phyloP scores from a whole-genome alignment of 35 echinoderm and acorn worm genomes.

The Lytechinus pictus region DNA sequence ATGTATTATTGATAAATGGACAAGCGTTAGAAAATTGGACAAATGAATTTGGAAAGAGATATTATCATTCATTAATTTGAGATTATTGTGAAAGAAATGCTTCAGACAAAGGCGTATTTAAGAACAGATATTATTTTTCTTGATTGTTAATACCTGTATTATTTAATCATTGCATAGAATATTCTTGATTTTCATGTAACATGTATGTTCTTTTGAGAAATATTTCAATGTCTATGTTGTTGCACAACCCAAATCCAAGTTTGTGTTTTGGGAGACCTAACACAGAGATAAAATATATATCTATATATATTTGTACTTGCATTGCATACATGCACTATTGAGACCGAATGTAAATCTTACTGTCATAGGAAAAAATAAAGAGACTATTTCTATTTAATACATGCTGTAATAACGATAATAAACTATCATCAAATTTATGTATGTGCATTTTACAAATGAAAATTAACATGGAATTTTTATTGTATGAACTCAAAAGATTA shows the following conservation, averaged over 20 bases:
- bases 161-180: neutral
- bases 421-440: slow-evolving; percentile 7
- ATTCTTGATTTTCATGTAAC: neutral
- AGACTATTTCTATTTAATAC: slow-evolving; percentile 17
- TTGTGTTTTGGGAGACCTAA: neutral
- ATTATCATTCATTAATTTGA: neutral
- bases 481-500: slow-evolving; percentile 24
- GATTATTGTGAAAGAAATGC: neutral
- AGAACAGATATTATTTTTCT: neutral
- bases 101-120: neutral
- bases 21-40: neutral
- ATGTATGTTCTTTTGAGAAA: neutral
- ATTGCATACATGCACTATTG: slow-evolving; percentile 24
- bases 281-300: slow-evolving; percentile 14
- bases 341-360: slow-evolving; percentile 40
- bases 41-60: neutral
- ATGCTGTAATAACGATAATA: slow-evolving; percentile 15
- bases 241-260: neutral
- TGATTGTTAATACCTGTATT: neutral
- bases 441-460: slow-evolving; percentile 31
- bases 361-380: neutral
- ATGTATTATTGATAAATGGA: neutral
- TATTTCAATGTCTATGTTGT: neutral
- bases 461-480: slow-evolving; percentile 30
- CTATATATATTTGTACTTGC: slow-evolving; percentile 31